A percentile compares a stretch with the other conserved stretches of the same genome.
Evolutionary conservation across 35 echinoderm and acorn worm species (phyloP).

Genomic region (Ophiothrix spiculata): DNA sequence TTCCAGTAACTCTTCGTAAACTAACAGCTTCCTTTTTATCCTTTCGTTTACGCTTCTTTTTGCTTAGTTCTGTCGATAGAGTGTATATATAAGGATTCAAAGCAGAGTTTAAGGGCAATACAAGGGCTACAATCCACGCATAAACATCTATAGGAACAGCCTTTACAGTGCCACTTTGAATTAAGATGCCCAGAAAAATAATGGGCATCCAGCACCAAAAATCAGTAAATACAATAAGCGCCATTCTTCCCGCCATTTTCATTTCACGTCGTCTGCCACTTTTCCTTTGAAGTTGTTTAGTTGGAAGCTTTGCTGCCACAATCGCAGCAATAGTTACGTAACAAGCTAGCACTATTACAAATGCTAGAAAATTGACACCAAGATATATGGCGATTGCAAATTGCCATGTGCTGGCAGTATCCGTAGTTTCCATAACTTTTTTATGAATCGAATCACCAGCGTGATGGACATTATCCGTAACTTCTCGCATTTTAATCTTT

Average conservation of each 20-base stretch:
- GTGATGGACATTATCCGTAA: background rate
- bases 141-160: conserved; percentile 29
- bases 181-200: conserved; percentile 50
- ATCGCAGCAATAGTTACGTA: conserved; percentile 30
- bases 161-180: conserved; percentile 15
- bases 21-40: background rate
- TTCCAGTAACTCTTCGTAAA: too few species aligned
- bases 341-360: conserved; percentile 33
- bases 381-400: conserved; percentile 47
- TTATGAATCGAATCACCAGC: background rate
- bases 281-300: conserved; percentile 7
- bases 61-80: background rate
- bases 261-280: conserved; percentile 24
- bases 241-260: conserved; percentile 54
- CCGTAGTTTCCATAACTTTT: conserved; percentile 22
- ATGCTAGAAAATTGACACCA: conserved; percentile 27
- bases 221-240: conserved; percentile 49
- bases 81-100: conserved; percentile 84
- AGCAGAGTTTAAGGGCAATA: conserved; percentile 80
- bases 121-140: conserved; percentile 72
- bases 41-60: too few species aligned
- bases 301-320: conserved; percentile 8
- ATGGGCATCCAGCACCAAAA: too few species aligned
- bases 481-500: background rate
- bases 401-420: conserved; percentile 12